Evolutionary conservation across 2,888 invertebrate genomes (phyloP), one percentile per base, ranked within the genome.

Genomic region (Geotrupes spiniger): DNA sequence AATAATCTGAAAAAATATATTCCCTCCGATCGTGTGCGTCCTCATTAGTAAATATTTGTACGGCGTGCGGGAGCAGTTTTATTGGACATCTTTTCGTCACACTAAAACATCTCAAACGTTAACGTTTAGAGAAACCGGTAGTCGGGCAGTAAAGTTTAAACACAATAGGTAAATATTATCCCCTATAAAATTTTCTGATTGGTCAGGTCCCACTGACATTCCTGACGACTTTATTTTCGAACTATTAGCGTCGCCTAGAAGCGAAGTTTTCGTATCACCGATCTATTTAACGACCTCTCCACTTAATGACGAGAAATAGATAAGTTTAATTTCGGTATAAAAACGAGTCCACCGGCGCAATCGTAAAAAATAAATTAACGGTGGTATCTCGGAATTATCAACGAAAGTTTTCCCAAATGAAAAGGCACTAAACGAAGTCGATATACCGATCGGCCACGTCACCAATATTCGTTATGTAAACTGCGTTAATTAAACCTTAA

Each of bases 161-260:
- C 46, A 51, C 46, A 51, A 47, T 42, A 42, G 43, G 51, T 51
- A 51, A 51, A 51, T 51, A 51, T 51, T 42, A 39, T 45, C 45
- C 45, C 27, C 37, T 39, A 27, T 39, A 39, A 45, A 45, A 28
- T 25, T 38, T 38, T 42, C 42, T 27, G 27, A 42, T 42, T 42
- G 42, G 42, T 29, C 15, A 42, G 14, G 26, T 42, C 14, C 31
- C n/a, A 15, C 26, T 41, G 11, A 27, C 14, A 41, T 21, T 41
- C 26, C 25, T 41, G 14, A 41, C 33, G 33, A 33, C 33, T 33
- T 33, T 33, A 33, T 33, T 15, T 33, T 21, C 21, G 21, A 21
- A 21, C 21, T 26, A 27, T 27, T 27, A 41, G 41, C 41, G 25
- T 26, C 27, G 28, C 15, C 14, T 41, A 28, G 26, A 26, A 12